Percentiles rank a stretch among this genome's conserved stretches.
Evolutionary conservation across 1,140 invertebrate genomes (phyloP).

Genomic region (Orussus abietinus): DNA sequence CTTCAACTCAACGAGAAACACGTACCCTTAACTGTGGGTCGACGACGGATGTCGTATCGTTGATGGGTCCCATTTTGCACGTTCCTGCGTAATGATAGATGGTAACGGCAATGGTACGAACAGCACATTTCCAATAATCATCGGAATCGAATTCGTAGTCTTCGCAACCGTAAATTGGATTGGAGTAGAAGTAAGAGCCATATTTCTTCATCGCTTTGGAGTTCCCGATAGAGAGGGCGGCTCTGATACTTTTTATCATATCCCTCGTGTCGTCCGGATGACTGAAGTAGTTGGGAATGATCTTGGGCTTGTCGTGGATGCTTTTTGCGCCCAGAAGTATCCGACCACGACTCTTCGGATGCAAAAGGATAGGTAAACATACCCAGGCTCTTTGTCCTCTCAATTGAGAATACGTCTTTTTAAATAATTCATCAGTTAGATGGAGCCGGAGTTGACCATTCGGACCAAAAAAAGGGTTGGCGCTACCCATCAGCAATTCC

Average conservation of each 20-base stretch:
- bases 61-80: constrained; percentile 62
- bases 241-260: constrained; percentile 52
- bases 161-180: constrained; percentile 52
- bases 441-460: constrained; percentile 56
- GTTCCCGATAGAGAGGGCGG: constrained; percentile 42
- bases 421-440: constrained; percentile 56
- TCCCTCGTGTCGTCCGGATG: constrained; percentile 50
- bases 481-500: neutral
- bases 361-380: constrained; percentile 63
- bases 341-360: constrained; percentile 68
- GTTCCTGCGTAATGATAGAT: constrained; percentile 62
- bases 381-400: constrained; percentile 58
- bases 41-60: constrained; percentile 56
- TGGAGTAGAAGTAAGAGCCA: constrained; percentile 41
- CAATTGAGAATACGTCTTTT: constrained; percentile 52
- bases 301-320: constrained; percentile 66
- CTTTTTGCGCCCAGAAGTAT: constrained; percentile 61
- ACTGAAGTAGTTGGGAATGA: constrained; percentile 62
- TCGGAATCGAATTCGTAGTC: constrained; percentile 47
- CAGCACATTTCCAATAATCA: constrained; percentile 59
- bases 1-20: no score
- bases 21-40: constrained; percentile 55
- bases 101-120: constrained; percentile 51
- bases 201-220: constrained; percentile 41
- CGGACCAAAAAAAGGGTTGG: constrained; percentile 57